A percentile compares a stretch with the other conserved stretches of the same genome.
Conservation (phyloP, 2,113 vertebrate genomes). For the Damaliscus lunatus region DNA sequence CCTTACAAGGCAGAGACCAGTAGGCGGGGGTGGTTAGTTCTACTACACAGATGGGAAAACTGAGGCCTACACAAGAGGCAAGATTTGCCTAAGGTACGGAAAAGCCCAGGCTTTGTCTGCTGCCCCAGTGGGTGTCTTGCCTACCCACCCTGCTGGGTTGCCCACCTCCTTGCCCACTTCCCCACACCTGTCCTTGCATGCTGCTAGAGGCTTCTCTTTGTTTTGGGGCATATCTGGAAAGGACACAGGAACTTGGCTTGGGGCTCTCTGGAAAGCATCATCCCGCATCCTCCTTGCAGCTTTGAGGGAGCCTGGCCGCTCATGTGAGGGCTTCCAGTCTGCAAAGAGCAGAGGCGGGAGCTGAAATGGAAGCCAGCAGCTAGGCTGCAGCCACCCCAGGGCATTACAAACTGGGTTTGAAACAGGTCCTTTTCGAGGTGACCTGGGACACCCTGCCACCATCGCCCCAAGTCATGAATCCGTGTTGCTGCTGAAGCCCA, state of each 20-base stretch:
- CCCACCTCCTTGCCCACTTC: background rate
- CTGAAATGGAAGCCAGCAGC: background rate
- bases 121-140: too few relatives aligned
- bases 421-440: background rate
- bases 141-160: background rate
- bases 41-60: background rate
- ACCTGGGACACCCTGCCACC: background rate
- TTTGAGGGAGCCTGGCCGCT: background rate
- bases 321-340: constrained; percentile 26
- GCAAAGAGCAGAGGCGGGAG: background rate
- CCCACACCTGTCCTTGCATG: constrained; percentile 47
- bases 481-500: background rate
- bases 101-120: background rate
- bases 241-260: background rate
- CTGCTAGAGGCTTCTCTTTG: background rate
- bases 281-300: background rate
- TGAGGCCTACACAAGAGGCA: background rate
- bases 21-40: background rate
- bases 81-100: background rate
- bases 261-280: background rate
- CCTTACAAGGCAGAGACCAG: background rate
- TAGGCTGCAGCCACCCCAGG: background rate
- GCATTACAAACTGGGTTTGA: background rate
- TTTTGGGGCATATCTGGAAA: background rate
- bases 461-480: background rate